phyloP scores from a whole-genome alignment of 2,113 vertebrate species.

The Tenebrosternarchus preto region DNA sequence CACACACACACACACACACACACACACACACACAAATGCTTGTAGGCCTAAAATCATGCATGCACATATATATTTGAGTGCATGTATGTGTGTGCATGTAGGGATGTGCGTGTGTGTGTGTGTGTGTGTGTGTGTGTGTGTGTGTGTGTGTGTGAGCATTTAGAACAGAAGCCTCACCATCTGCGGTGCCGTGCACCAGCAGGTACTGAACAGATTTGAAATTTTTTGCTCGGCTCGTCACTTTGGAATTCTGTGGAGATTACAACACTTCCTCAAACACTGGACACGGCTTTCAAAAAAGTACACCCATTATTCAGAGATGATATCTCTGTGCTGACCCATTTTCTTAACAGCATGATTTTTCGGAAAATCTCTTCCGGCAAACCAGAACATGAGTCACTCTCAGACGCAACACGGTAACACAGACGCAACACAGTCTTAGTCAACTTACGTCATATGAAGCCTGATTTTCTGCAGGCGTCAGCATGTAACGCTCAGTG shows the following conservation, averaged over 20 bases:
- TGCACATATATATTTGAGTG: not conserved
- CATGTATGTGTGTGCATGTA: not conserved
- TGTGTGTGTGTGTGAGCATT: not conserved
- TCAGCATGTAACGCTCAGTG: constrained; percentile 93
- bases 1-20: no score
- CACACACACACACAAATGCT: no score
- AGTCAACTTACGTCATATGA: constrained; percentile 79
- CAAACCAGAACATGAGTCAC: no score
- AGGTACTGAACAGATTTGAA: constrained; percentile 93
- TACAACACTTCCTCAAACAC: constrained; percentile 31
- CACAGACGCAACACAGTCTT: not conserved
- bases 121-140: not conserved
- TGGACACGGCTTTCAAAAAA: not conserved
- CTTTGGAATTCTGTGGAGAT: constrained; percentile 86
- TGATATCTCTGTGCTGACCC: constrained; percentile 4
- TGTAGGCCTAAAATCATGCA: no score
- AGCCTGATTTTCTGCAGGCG: constrained; percentile 77
- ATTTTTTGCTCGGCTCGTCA: constrained; percentile 88
- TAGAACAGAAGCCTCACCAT: constrained; percentile 80
- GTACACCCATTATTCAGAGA: not conserved
- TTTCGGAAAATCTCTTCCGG: not conserved
- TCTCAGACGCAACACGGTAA: no score
- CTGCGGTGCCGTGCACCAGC: constrained; percentile 96
- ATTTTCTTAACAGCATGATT: not conserved
- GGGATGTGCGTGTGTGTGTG: not conserved